Evolutionary conservation across 2,797 vertebrate genomes (phyloP), one percentile per base, ranked within the genome.

Genomic region (Morus bassanus): DNA sequence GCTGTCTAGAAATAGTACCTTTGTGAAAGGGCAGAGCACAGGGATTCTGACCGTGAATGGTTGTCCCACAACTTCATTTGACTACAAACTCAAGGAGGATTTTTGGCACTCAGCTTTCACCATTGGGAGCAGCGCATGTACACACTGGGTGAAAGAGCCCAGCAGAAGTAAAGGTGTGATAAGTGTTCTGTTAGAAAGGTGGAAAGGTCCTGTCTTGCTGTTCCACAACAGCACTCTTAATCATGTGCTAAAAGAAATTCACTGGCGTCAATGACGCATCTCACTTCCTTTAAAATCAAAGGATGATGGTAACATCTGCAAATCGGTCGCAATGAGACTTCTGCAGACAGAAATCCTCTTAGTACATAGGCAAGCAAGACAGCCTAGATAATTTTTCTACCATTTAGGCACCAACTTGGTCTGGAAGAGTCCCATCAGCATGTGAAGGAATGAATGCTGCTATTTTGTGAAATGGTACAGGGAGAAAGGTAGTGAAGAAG

Each of bases 31-130:
- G 45, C 23, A 75, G 81, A 83, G 54, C 54, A 31, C 4, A 16
- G 31, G n/a, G 39, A 46, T 7, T 11, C 53, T 3, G 5, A 13
- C 27, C 27, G 6, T 3, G 30, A 79, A 15, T 1, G 1, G 10
- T 2, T 70, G 28, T 53, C 59, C 37, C 33, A 50, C 24, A 48
- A 4, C n/a, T 77, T 65, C 13, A 16, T 18, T 35, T 25, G 18
- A 28, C 59, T 60, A 9, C 54, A 64, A 65, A 75, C 15, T 61
- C 24, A 25, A 2, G 0, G 56, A 57, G 30, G 25, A 35, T 37
- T 75, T 86, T 91, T 13, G 51, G 33, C 37, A 18, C 37, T 74
- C 33, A 43, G 15, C 53, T 82, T 82, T 53, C 43, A 81, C 46
- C 43, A 11, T 2, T 7, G 6, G 18, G 59, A 86, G 64, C 64